Percentiles rank a stretch among this genome's conserved stretches.
Evolutionary conservation across 2,797 vertebrate species (phyloP).

Genomic region (Ptychadena robeensis): DNA sequence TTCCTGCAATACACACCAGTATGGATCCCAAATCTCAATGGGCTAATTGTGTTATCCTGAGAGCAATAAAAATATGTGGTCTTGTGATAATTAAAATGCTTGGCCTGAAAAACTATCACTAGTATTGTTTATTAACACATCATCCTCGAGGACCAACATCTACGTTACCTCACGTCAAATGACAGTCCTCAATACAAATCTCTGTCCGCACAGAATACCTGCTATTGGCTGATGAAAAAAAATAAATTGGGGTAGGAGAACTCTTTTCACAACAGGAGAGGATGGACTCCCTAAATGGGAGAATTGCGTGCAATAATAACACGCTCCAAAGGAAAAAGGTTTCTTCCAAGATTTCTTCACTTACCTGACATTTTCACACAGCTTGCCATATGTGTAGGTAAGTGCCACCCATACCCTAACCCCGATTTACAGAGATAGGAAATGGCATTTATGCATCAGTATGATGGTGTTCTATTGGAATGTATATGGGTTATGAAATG

Average conservation of each 20-base stretch:
- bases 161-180: not conserved
- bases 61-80: constrained; percentile 58
- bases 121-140: constrained; percentile 3
- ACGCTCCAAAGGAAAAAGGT: not conserved
- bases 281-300: not conserved
- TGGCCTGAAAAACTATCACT: constrained; percentile 41
- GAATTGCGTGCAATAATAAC: not conserved
- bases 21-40: constrained; percentile 66
- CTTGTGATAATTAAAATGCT: constrained; percentile 65
- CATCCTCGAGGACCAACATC: not conserved
- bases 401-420: not conserved
- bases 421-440: not conserved
- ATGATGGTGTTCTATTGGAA: too few species aligned
- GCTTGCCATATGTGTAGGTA: not conserved
- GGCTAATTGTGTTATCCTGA: constrained; percentile 59
- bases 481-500: too few species aligned
- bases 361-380: too few species aligned
- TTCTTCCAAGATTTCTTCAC: not conserved
- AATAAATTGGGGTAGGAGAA: not conserved
- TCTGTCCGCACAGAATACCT: not conserved
- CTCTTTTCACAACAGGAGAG: not conserved
- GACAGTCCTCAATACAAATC: not conserved
- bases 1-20: constrained; percentile 60
- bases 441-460: too few species aligned
- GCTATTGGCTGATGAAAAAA: not conserved